phyloP scores from a whole-genome alignment of 2,888 invertebrate genomes.

The Rhagonycha fulva region DNA sequence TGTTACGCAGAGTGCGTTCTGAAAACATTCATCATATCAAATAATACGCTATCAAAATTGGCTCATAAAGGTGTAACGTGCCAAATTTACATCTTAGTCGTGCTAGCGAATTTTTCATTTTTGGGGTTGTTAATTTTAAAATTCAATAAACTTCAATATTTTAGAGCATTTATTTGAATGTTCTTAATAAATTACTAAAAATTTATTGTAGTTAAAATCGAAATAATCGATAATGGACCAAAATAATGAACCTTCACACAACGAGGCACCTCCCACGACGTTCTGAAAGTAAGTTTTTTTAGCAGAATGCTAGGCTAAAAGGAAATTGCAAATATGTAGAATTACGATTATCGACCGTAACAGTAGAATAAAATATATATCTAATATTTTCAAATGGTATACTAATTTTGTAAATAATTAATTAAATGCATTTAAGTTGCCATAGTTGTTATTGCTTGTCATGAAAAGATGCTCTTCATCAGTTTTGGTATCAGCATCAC shows the following conservation, averaged over 20 bases:
- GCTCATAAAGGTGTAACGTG: neutral
- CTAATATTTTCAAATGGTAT: neutral
- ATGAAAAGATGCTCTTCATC: conserved; percentile 19
- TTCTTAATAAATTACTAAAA: neutral
- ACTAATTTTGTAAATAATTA: neutral
- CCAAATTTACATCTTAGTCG: neutral
- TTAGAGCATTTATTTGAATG: neutral
- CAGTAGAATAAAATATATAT: neutral
- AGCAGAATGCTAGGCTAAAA: neutral
- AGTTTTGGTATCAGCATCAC: conserved; percentile 6
- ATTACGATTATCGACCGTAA: neutral
- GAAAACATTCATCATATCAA: neutral
- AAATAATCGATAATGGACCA: neutral
- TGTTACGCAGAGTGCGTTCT: neutral
- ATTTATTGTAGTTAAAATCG: neutral
- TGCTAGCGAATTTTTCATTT: neutral
- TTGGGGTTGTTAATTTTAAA: neutral
- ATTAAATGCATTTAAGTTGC: conserved; percentile 7
- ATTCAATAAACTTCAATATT: neutral
- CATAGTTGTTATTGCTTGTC: conserved; percentile 11
- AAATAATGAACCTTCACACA: neutral
- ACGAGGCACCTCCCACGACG: neutral
- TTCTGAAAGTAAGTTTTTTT: neutral
- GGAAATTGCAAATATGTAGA: neutral
- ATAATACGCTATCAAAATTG: neutral